Base-by-base conservation (phyloP, 1,140 invertebrate genomes). In the Drosophila seguyi region DNA sequence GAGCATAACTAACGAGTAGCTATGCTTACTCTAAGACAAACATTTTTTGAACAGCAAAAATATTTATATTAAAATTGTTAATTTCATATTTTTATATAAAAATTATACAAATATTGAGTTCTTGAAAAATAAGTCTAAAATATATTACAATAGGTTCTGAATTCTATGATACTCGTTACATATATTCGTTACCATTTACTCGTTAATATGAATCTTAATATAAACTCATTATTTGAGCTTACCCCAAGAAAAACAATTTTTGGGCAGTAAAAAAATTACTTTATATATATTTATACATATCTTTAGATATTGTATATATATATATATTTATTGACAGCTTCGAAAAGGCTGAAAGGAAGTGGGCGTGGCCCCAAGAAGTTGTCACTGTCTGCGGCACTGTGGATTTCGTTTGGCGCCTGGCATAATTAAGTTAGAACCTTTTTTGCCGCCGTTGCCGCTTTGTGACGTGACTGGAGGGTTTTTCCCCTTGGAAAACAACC, bases 381-480 rank as follows among this genome's bases (percentile, higher is more conserved):
- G 79, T 14, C 69, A 29, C 39, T 58, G 39, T 55, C 11, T 38
- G 14, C 18, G 20, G 74, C 18, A 68, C 61, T n/a, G 75, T 52
- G 52, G 58, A 78, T 78, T 71, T 71, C 50, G 57, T 25, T 41
- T 78, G 65, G 65, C 75, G 79, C 79, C 83, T 66, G 44, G 66
- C 67, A 75, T 88, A 87, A 88, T 87, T 87, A 87, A 83, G 83
- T 87, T 87, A 88, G 83, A 87, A 60, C 84, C 76, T 84, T 83
- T 84, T 71, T 62, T 60, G 48, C 31, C 44, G 29, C 18, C 41
- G 42, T 11, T 20, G 29, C 34, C 50, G 48, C 34, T 72, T 47
- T 76, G 58, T 62, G 56, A 68, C 60, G 73, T 76, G 73, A 68
- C 48, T 60, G 52, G 44, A 69, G 53, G 41, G 18, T 50, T 14